Evolutionary conservation across 2,888 invertebrate species (phyloP), one percentile per base, ranked within the genome.

Genomic region (Beris chalybata): DNA sequence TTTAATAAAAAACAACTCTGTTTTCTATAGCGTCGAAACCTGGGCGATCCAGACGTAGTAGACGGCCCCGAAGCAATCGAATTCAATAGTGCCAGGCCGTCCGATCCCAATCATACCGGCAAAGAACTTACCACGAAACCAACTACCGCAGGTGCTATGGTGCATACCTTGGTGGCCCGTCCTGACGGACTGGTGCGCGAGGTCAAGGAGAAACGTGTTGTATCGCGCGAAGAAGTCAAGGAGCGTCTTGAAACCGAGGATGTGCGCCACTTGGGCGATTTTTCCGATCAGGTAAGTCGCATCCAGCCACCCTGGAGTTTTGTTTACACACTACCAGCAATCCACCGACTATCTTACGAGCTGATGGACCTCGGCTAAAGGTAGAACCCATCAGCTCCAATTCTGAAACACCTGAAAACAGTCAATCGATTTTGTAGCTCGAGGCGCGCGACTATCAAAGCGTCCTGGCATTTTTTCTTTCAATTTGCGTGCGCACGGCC

Each of bases 161-260:
- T 79, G 12, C 77, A 76, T 67, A 75, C 76, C 58, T 72, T 83
- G 87, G 73, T 88, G 85, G 67, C 86, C 85, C 72, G 89, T 85
- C 87, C 88, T 0, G 90, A 89, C 64, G 91, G 91, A 9, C 84
- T 93, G 72, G 91, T 94, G 59, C 86, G 90, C 65, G 92, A 93
- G 82, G 89, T 89, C 72, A 89, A 89, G 74, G 92, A 93, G 78
- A 87, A 87, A 71, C 86, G 88, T 38, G 88, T 93, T 67, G 86
- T 91, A 72, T 92, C 92, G 54, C 85, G 92, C 68, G 92, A 93
- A 80, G 89, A 93, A 77, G 89, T 88, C 53, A 91, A 93, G 74
- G 89, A 92, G 73, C 86, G 89, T 45, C 84, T 88, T 70, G 93
- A 94, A 80, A 92, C 90, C 0, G 93, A 94, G 81, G 92, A 94